Evolutionary conservation across 2,797 vertebrate genomes (phyloP), one percentile per base, ranked within the genome.

Genomic region (Cyprinodon diabolis): DNA sequence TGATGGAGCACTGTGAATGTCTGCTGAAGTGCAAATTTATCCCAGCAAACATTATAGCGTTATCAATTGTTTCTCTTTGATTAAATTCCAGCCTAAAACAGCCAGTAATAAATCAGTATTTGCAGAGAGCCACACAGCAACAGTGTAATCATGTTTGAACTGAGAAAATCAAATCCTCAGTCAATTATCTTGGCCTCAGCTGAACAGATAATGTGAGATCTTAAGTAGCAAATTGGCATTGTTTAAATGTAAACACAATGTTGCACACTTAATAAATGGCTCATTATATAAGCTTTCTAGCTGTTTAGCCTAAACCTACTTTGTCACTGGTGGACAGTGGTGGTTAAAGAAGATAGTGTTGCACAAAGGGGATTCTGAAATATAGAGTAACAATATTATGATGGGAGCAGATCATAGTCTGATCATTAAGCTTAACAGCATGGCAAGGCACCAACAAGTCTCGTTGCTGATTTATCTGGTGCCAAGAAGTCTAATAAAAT

Each of bases 141-240:
- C 77, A 82, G 79, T 73, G 79, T 88, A 86, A 93, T 93, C 87
- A 91, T 89, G 91, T 94, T 94, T 89, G 86, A 84, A 81, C 88
- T 75, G 84, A 87, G 85, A 90, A 93, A 94, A 94, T 94, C 90
- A 77, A 90, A 92, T 92, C 88, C 84, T 86, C 79, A 86, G 86
- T 93, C 91, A 93, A 91, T 94, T 93, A 91, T 93, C 83, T 87
- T 76, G 82, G 85, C 84, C 88, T 92, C 87, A 80, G 74, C 83
- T 79, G 84, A 89, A 87, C 83, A 88, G 89, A 91, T 92, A 93
- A 90, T 81, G 77, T 86, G 86, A 81, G 87, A 85, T 90, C 88
- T 92, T 92, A 93, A 89, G 87, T 83, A 88, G 81, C 73, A 86
- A 90, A 93, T 90, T 93, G 92, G 90, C 93, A 92, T 60, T n/a